A percentile compares a stretch with the other conserved stretches of the same genome.
Conservation (phyloP, 2,797 vertebrate genomes). For the Furcifer pardalis region DNA sequence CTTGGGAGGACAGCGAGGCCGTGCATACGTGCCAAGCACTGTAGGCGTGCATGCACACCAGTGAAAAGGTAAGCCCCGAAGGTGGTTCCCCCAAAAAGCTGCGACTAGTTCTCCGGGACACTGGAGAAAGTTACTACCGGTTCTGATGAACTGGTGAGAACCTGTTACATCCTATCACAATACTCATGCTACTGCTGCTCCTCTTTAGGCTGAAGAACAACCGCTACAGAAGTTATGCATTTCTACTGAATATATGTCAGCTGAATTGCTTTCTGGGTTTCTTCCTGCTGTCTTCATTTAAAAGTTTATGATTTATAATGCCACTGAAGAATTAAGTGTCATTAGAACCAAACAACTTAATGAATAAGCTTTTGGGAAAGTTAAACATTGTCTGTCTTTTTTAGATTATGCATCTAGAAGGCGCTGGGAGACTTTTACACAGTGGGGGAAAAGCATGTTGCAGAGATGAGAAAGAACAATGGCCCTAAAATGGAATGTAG, state of each 20-base stretch:
- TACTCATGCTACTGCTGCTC: too few species aligned
- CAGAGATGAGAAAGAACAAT: slow-evolving; percentile 36
- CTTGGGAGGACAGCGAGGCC: too few species aligned
- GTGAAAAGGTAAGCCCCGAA: too few species aligned
- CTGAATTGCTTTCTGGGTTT: background rate
- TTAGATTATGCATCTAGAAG: background rate
- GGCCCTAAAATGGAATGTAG: slow-evolving; percentile 78
- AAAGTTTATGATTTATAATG: background rate
- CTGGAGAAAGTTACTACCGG: too few species aligned
- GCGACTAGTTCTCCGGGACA: too few species aligned
- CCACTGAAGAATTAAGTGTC: background rate
- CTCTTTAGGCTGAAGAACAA: too few species aligned
- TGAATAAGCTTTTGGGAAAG: background rate
- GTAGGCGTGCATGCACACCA: too few species aligned
- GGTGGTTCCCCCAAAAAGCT: too few species aligned
- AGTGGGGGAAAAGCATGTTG: background rate
- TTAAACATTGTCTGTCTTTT: slow-evolving; percentile 2
- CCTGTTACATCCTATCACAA: too few species aligned
- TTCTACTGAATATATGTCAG: background rate
- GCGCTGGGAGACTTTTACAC: fast-evolving
- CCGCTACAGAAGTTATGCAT: background rate
- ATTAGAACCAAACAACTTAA: background rate
- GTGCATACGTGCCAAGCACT: too few species aligned
- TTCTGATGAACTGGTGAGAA: too few species aligned
- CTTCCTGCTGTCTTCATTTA: background rate